Conservation (phyloP, 92 coral and sea anemone genomes). For the Palythoa caribaeorum region DNA sequence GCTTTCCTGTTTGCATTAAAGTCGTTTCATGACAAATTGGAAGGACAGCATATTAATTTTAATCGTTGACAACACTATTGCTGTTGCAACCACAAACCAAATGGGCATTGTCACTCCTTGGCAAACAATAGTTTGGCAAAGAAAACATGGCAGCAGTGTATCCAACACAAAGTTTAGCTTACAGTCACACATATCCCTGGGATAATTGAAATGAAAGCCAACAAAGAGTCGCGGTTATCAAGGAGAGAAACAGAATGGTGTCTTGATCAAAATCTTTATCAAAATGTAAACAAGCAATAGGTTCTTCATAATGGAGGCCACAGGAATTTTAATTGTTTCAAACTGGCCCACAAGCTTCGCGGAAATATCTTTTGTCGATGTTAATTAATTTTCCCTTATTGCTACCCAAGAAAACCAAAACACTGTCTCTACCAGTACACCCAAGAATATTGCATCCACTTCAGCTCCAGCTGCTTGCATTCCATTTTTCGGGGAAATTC, state of each 20-base stretch:
- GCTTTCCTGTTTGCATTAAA: too few species aligned
- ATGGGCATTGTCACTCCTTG: too few species aligned
- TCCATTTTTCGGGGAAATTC: constrained; percentile 47
- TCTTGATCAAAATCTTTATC: too few species aligned
- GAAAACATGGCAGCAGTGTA: too few species aligned
- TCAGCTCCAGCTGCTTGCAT: constrained; percentile 39
- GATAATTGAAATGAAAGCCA: constrained; percentile 25
- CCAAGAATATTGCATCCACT: constrained; percentile 47
- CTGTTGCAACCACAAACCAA: too few species aligned
- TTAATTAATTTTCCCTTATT: constrained; percentile 36
- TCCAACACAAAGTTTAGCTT: too few species aligned
- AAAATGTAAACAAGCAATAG: not conserved
- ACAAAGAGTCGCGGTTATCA: constrained; percentile 5
- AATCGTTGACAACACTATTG: too few species aligned
- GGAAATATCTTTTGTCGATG: constrained; percentile 55
- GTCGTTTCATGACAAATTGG: too few species aligned
- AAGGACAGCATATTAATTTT: too few species aligned
- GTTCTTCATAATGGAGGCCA: constrained; percentile 48
- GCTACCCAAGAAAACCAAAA: constrained; percentile 32
- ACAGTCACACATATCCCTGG: constrained; percentile 49
- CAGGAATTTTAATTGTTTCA: constrained; percentile 54
- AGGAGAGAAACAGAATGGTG: too few species aligned
- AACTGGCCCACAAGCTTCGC: constrained; percentile 57
- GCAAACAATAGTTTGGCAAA: too few species aligned
- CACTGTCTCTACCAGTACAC: constrained; percentile 48